Percentiles rank a stretch among this genome's conserved stretches.
Conservation (phyloP, 2,797 vertebrate genomes). For the Australoheros facetus region DNA sequence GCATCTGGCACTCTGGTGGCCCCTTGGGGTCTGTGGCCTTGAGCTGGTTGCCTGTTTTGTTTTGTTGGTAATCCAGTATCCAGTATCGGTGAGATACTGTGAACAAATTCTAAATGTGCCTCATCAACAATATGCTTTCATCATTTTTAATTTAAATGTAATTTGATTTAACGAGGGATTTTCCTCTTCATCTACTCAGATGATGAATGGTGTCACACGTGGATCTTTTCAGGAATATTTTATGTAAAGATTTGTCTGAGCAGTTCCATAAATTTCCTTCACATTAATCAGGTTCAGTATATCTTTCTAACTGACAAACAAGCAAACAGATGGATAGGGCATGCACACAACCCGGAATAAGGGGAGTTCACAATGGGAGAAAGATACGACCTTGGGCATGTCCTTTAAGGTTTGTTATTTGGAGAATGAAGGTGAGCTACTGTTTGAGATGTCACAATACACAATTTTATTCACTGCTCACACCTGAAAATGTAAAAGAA, state of each 20-base stretch:
- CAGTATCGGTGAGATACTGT: neutral
- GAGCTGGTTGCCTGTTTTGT: neutral
- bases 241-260: neutral
- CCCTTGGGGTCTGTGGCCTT: neutral
- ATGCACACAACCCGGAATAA: neutral
- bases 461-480: conserved; percentile 4
- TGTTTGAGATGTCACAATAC: neutral
- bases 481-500: neutral
- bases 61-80: conserved; percentile 1
- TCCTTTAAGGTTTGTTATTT: conserved; percentile 10
- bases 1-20: neutral
- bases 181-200: conserved; percentile 33
- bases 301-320: neutral
- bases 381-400: neutral
- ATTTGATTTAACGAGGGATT: conserved; percentile 45
- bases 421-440: neutral
- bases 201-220: conserved; percentile 10
- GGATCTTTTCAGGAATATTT: conserved; percentile 14
- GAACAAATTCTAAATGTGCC: conserved; percentile 21
- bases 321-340: conserved; percentile 2
- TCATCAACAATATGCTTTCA: conserved; percentile 40
- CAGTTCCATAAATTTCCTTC: neutral
- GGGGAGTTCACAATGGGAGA: neutral
- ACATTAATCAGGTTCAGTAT: conserved; percentile 9
- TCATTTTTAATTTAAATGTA: conserved; percentile 42